Base-by-base conservation (phyloP, 2,797 vertebrate genomes). In the Morus bassanus region DNA sequence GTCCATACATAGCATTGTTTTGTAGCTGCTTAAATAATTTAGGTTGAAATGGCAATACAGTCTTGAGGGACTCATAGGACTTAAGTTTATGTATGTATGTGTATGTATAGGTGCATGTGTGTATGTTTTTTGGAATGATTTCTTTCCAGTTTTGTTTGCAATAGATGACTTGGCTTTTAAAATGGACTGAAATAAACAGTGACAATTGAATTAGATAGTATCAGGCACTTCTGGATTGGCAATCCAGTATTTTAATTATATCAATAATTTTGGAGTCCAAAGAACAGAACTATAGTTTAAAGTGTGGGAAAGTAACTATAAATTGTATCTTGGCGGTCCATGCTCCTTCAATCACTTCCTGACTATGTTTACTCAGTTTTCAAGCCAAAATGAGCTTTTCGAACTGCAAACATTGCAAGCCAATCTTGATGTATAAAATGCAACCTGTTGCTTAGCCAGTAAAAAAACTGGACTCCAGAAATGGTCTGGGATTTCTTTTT, bases 301-400 rank as follows among this genome's bases (percentile, higher is more conserved):
- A 95, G 88, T 95, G 82, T 94, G 94, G 85, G 93, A 95, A 97
- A 95, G 43, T 75, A 91, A 91, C 94, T 89, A 75, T 96, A 96
- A 96, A 95, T 96, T 95, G 80, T 80, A 61, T 88, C 39, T 93
- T 92, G 95, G 89, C 81, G 0, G 79, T 73, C 57, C 45, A 9
- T 85, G 61, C 23, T 89, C 41, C 50, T 89, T 93, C 93, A 94
- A 73, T 94, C 94, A 89, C 88, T 96, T 96, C 90, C 96, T 96
- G 76, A 96, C 73, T 53, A 13, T 89, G 78, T 95, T 96, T 94
- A 90, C 75, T 83, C 60, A 37, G 30, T 96, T 93, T 94, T 87
- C 41, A 91, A 92, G 92, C 90, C 93, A 96, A 85, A 94, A 56
- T 31, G 68, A 91, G 68, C 76, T 94, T 92, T 94, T 95, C 75